phyloP scores from a whole-genome alignment of 2,888 invertebrate species.

The Erpobdella octoculata region DNA sequence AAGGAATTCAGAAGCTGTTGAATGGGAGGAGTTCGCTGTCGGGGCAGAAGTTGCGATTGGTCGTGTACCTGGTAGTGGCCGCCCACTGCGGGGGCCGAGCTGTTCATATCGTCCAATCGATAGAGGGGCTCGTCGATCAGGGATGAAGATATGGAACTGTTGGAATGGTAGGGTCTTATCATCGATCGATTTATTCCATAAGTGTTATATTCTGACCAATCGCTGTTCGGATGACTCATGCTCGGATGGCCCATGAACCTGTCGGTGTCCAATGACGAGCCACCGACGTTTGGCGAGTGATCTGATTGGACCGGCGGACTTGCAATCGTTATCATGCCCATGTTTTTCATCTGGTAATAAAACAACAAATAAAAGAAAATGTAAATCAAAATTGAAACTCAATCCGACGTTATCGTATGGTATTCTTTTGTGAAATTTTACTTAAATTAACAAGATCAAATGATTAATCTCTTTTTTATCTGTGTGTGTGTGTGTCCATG shows the following conservation, averaged over 20 bases:
- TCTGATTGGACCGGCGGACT: conserved; percentile 14
- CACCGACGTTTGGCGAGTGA: neutral
- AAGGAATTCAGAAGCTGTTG: conserved; percentile 25
- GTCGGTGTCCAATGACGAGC: conserved; percentile 19
- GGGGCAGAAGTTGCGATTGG: neutral
- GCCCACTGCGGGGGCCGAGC: neutral
- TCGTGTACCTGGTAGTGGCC: conserved; percentile 12
- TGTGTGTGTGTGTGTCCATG: too few species aligned
- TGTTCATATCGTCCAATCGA: neutral
- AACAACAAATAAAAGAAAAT: too few species aligned
- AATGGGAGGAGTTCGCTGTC: conserved; percentile 22
- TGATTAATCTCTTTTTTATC: too few species aligned
- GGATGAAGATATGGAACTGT: neutral
- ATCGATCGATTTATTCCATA: neutral
- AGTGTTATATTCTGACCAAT: conserved; percentile 7
- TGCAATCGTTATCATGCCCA: conserved; percentile 21
- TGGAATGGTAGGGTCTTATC: neutral
- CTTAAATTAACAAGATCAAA: too few species aligned
- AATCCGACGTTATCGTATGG: too few species aligned
- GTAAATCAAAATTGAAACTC: too few species aligned
- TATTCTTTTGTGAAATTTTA: too few species aligned
- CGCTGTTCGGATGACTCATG: conserved; percentile 2
- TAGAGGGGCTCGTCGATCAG: neutral
- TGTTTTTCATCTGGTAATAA: conserved; percentile 24
- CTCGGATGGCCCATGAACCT: neutral